These are phyloP conservation scores for Phyllopteryx taeniolatus DNA, from an alignment of 2,113 vertebrate genomes.

Conservation along the genomic window DNA sequence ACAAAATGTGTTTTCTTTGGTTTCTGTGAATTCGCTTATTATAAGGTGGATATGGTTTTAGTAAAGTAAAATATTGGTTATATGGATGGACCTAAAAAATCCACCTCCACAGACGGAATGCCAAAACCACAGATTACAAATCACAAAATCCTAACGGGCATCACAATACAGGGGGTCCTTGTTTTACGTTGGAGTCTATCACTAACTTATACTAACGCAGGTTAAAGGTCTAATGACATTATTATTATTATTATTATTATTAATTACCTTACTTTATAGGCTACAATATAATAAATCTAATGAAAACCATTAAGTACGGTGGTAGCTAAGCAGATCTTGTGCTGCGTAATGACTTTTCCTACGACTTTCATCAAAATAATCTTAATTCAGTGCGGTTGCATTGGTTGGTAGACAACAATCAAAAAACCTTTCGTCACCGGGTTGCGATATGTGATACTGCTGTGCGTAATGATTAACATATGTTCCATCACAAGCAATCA, in stretches of 20 bases:
- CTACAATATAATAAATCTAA: too few species aligned
- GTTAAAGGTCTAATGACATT: too few species aligned
- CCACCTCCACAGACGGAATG: not conserved
- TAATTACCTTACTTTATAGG: too few species aligned
- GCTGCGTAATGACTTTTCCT: too few species aligned
- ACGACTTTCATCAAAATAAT: too few species aligned
- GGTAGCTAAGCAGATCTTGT: too few species aligned
- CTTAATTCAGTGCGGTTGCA: not conserved
- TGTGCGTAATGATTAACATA: not conserved
- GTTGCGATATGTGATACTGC: not conserved
- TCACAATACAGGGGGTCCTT: not conserved
- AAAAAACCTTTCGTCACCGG: not conserved
- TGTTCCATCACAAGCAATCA: too few species aligned
- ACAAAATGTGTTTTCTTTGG: not conserved
- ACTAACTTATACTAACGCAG: too few species aligned
- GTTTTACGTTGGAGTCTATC: too few species aligned
- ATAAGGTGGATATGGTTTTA: not conserved
- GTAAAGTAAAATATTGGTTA: not conserved
- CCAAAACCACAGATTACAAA: not conserved
- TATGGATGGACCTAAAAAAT: constrained; percentile 9
- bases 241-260: too few species aligned
- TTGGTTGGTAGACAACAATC: not conserved
- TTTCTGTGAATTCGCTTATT: not conserved
- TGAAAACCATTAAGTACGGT: too few species aligned
- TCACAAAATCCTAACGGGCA: not conserved